These are phyloP conservation scores for Siphonodentalium dalli DNA, from an alignment of 2,888 invertebrate species.

Conservation along the genomic window DNA sequence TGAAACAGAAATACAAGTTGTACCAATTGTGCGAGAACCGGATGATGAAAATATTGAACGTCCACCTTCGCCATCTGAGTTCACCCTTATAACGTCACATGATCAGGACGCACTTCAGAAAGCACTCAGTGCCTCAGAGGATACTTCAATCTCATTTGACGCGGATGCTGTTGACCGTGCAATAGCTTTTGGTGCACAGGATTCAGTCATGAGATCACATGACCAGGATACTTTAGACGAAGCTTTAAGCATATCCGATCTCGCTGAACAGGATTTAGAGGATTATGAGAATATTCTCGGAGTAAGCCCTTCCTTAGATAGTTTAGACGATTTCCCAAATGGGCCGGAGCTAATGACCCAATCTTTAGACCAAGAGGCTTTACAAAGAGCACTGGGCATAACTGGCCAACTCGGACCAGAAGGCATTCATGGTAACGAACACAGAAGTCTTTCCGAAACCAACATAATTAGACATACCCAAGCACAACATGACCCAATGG, in stretches of 20 bases:
- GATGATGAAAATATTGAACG: constrained; percentile 44
- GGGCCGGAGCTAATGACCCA: constrained; percentile 12
- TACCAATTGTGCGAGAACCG: constrained; percentile 7
- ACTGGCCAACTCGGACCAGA: too few relatives aligned
- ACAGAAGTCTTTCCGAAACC: too few relatives aligned
- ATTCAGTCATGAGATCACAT: background rate
- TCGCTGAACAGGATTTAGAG: background rate
- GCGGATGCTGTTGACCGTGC: background rate
- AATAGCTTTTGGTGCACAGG: background rate
- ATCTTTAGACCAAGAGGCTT: constrained; percentile 31
- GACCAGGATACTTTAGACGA: background rate
- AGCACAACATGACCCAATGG: too few relatives aligned
- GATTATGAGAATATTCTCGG: too few relatives aligned
- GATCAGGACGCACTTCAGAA: constrained; percentile 50
- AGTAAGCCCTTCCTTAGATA: too few relatives aligned
- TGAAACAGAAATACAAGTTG: background rate
- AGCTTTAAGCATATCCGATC: background rate
- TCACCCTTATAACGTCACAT: constrained; percentile 55
- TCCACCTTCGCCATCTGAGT: constrained; percentile 62
- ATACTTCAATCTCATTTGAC: background rate
- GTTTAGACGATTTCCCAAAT: too few relatives aligned
- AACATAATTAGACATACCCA: too few relatives aligned
- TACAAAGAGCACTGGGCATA: constrained; percentile 26
- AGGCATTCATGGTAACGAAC: too few relatives aligned
- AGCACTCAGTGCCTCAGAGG: constrained; percentile 32